Evolutionary conservation across 2,797 vertebrate species (phyloP).

Genomic region (Leucoraja ocellata): DNA sequence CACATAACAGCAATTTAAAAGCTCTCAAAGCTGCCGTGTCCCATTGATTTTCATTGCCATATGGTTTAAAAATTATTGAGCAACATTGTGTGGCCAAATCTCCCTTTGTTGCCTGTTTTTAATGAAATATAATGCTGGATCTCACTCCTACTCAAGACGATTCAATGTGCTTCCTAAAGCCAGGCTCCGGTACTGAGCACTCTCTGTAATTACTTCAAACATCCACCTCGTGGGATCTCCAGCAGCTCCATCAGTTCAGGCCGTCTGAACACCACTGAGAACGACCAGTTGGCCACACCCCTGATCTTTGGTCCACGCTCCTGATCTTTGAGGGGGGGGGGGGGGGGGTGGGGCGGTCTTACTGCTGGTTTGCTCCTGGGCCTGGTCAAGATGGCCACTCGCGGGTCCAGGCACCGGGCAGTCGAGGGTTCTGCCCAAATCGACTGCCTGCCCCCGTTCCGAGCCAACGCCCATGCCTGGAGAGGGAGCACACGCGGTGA

Average conservation of each 20-base stretch:
- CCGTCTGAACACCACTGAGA: not conserved
- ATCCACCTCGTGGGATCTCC: not conserved
- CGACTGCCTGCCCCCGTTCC: too few species aligned
- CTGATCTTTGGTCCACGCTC: too few species aligned
- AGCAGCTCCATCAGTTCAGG: not conserved
- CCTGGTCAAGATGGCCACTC: too few species aligned
- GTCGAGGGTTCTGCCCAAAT: too few species aligned
- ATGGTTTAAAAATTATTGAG: not conserved
- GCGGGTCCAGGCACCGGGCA: too few species aligned
- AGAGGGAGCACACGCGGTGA: too few species aligned
- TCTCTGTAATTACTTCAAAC: not conserved
- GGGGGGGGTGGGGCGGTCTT: too few species aligned
- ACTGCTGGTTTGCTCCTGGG: too few species aligned
- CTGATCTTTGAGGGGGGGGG: too few species aligned
- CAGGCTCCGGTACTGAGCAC: not conserved
- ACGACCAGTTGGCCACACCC: too few species aligned
- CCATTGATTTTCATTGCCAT: constrained; percentile 14
- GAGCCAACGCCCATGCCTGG: too few species aligned
- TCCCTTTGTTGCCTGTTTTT: not conserved
- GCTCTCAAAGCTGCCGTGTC: not conserved
- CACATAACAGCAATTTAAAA: not conserved
- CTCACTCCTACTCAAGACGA: not conserved
- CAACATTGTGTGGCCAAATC: not conserved
- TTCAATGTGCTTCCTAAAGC: not conserved
- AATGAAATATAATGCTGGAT: not conserved